phyloP scores from a whole-genome alignment of 2,113 vertebrate species.

The Ophiodon elongatus region DNA sequence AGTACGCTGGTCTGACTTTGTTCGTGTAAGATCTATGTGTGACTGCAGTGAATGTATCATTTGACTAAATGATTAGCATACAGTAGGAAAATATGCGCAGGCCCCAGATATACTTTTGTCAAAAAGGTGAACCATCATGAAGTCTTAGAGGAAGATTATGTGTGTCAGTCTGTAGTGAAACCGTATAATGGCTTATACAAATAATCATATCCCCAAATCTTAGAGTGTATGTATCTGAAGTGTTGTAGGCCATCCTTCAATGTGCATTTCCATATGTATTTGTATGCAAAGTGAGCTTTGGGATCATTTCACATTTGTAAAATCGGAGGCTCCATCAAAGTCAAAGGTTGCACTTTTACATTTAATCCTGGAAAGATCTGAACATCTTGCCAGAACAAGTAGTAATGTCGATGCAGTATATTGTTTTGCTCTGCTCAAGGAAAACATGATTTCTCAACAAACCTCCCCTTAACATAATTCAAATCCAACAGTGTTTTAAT shows the following conservation, averaged over 20 bases:
- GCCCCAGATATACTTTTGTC: neutral
- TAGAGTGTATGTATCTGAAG: neutral
- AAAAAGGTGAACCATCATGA: no score
- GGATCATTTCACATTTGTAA: neutral
- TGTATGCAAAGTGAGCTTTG: neutral
- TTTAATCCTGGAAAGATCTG: neutral
- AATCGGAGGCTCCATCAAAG: neutral
- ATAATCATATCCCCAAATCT: neutral
- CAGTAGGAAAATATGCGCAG: neutral
- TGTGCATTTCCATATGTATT: neutral
- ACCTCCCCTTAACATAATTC: neutral
- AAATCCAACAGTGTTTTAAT: neutral
- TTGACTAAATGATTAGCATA: neutral
- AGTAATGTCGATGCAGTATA: neutral
- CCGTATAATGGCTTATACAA: neutral
- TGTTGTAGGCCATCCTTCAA: neutral
- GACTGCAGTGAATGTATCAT: neutral
- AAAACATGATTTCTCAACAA: neutral
- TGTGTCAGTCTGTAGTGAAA: neutral
- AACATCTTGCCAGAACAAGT: neutral
- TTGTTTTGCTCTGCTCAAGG: neutral
- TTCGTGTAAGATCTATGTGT: neutral
- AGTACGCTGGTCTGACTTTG: constrained; percentile 6
- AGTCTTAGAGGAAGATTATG: neutral
- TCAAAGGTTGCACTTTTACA: neutral